Base-by-base conservation (phyloP, 2,113 vertebrate species). In the Stegastes partitus region DNA sequence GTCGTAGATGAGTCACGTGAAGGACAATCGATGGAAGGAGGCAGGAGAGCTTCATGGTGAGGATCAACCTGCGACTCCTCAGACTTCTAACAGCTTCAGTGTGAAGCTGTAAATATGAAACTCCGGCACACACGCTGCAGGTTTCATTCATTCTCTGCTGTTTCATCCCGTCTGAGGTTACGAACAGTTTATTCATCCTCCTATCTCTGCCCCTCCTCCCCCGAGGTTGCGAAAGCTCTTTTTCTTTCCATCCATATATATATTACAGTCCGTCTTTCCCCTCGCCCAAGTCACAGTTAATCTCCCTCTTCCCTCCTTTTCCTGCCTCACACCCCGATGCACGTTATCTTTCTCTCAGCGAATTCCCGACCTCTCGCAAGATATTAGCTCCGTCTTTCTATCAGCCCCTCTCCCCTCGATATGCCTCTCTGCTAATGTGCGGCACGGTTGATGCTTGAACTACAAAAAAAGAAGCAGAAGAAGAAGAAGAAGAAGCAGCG, bases 201-300 rank as follows among this genome's bases (percentile, higher is more conserved):
- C 72, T 78, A 55, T 84, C 81, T 65, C 25, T 0, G 37, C 76
- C 81, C 80, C 77, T 56, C 57, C n/a, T n/a, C n/a, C 31, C 31
- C 31, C 7, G 31, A 57, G 80, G 79, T 85, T 67, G 55, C 34
- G 25, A 66, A 47, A 56, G 37, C 10, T 5, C 25, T 34, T 34
- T 34, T 9, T 51, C 70, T 64, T 16, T 23, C 62, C 61, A 19
- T 19, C 16, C 34, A 9, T 39, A 5, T 19, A 9, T 39, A 5
- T 19, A 26, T 59, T 57, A 28, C 59, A 55, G 5, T 50, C 37
- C 7, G 8, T 39, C 37, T 39, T 12, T 42, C 39, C 39, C 51
- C 57, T 37, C 55, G 63, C 53, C 57, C 15, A 28, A 55, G 62
- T 14, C 26, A 45, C 42, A 68, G 50, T 59, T 68, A 72, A 78